Conservation (phyloP, 2,113 vertebrate species). For the Thalassoma bifasciatum region DNA sequence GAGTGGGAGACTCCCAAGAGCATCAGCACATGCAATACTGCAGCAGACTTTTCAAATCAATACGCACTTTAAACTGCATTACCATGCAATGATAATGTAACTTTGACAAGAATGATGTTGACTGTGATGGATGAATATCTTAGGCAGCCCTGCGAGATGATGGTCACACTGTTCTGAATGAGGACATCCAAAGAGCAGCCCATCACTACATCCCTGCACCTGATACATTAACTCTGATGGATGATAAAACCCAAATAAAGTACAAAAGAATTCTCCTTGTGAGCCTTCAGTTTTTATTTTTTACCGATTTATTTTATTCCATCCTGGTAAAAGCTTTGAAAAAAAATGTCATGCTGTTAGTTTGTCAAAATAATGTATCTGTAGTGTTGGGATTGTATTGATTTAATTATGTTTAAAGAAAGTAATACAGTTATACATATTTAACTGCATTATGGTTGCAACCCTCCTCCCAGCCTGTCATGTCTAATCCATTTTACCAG, state of each 20-base stretch:
- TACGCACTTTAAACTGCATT: constrained; percentile 43
- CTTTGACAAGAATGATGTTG: constrained; percentile 36
- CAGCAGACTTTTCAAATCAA: constrained; percentile 41
- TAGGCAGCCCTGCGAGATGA: constrained; percentile 3
- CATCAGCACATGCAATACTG: neutral
- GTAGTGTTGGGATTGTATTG: neutral
- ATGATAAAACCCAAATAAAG: neutral
- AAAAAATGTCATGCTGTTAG: neutral
- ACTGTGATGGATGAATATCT: constrained; percentile 25
- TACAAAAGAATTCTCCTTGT: neutral
- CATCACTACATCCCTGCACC: neutral
- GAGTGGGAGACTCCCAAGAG: constrained; percentile 13
- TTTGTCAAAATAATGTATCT: neutral
- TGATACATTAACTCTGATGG: neutral
- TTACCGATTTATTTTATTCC: too few species aligned
- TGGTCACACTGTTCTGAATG: neutral
- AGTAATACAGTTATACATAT: too few species aligned
- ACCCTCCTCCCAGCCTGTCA: too few species aligned
- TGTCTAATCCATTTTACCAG: too few species aligned
- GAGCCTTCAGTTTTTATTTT: neutral
- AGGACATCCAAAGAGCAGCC: neutral
- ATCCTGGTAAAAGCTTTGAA: too few species aligned
- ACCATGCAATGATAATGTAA: constrained; percentile 41
- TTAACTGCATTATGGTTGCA: too few species aligned
- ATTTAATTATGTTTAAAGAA: neutral